Percentiles rank a stretch among this genome's conserved stretches.
Evolutionary conservation across 2,888 invertebrate genomes (phyloP).

Genomic region (Phalangium opilio): DNA sequence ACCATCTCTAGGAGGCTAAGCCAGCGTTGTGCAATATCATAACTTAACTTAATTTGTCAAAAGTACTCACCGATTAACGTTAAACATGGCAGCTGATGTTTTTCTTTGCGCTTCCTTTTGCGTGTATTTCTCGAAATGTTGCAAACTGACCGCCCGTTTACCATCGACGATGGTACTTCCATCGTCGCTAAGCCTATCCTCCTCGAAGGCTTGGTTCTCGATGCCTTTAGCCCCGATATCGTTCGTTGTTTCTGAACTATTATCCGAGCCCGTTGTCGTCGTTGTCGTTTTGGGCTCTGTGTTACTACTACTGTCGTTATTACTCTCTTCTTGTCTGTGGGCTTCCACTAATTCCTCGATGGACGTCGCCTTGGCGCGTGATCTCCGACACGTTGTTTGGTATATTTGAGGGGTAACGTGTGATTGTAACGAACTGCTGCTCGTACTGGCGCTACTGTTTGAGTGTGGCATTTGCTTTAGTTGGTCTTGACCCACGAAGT

Average conservation of each 20-base stretch:
- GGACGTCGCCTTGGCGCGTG: not conserved
- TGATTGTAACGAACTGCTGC: too few relatives aligned
- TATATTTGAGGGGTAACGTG: not conserved
- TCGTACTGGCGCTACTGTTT: too few relatives aligned
- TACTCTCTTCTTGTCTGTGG: not conserved
- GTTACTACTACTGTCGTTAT: not conserved
- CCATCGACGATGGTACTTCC: constrained; percentile 20
- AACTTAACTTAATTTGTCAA: too few relatives aligned
- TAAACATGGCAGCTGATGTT: constrained; percentile 7
- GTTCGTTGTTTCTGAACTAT: not conserved
- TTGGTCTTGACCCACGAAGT: constrained; percentile 6
- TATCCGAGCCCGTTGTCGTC: not conserved
- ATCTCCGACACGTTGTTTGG: too few relatives aligned
- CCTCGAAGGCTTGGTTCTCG: constrained; percentile 13
- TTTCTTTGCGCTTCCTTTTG: constrained; percentile 12
- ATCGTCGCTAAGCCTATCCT: constrained; percentile 13
- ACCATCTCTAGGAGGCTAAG: too few relatives aligned
- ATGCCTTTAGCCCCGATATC: constrained; percentile 1
- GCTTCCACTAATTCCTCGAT: not conserved
- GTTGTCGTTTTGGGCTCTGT: not conserved
- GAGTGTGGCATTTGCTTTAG: too few relatives aligned
- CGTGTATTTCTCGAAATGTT: constrained; percentile 20
- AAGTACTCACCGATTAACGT: not conserved
- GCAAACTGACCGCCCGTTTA: constrained; percentile 20
- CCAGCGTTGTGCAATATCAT: too few relatives aligned